Percentiles rank a stretch among this genome's conserved stretches.
Evolutionary conservation across 2,797 vertebrate species (phyloP).

Genomic region (Periparus ater): DNA sequence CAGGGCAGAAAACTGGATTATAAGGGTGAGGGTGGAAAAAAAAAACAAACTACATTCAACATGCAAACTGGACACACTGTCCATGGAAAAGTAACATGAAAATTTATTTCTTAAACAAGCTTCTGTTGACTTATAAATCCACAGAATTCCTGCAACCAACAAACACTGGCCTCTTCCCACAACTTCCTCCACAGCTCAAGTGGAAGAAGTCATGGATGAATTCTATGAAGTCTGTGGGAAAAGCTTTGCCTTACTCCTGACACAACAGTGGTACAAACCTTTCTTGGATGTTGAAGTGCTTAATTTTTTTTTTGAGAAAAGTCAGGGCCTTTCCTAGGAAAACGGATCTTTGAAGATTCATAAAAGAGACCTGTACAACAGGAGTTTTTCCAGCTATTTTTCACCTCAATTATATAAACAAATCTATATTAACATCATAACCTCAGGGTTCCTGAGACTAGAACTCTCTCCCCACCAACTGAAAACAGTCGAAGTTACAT

Average conservation of each 20-base stretch:
- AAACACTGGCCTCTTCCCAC: not conserved
- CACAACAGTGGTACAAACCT: not conserved
- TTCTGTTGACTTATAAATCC: not conserved
- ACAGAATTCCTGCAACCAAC: not conserved
- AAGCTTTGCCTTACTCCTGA: not conserved
- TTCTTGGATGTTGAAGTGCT: not conserved
- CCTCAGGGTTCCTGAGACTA: not conserved
- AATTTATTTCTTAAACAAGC: not conserved
- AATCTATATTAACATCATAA: not conserved
- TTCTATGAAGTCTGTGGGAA: not conserved
- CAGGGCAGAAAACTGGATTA: not conserved
- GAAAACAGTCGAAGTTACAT: not conserved
- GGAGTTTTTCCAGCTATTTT: not conserved
- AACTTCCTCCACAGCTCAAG: not conserved
- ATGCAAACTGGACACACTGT: fast-evolving
- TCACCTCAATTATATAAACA: not conserved
- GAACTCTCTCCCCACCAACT: not conserved
- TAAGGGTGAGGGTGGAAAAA: not conserved
- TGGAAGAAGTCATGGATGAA: not conserved
- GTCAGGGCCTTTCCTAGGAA: not conserved
- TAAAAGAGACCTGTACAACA: not conserved
- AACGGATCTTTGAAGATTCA: not conserved
- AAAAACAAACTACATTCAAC: not conserved
- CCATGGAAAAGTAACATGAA: not conserved
- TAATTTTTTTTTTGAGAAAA: not conserved